phyloP scores from a whole-genome alignment of 2,888 invertebrate species.

The Acanthosepion pharaonis region DNA sequence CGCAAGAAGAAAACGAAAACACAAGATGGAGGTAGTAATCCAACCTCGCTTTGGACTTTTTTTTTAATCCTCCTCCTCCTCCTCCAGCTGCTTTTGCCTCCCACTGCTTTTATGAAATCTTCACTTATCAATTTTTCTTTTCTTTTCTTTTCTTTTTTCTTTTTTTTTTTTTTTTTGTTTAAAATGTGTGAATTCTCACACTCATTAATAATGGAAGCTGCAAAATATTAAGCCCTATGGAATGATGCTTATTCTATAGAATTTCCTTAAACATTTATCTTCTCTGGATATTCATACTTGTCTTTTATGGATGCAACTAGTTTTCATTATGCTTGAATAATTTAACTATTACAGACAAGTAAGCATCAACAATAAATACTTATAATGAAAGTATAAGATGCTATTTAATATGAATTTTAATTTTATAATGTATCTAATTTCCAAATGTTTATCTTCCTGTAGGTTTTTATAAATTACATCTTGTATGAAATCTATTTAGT shows the following conservation, averaged over 20 bases:
- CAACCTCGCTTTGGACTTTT: slow-evolving; percentile 46
- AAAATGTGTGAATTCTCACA: background rate
- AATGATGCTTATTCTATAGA: background rate
- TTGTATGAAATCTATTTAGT: background rate
- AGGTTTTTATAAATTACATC: background rate
- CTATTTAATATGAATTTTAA: background rate
- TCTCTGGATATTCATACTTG: background rate
- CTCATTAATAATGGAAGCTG: background rate
- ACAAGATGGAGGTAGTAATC: slow-evolving; percentile 48
- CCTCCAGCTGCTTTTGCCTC: slow-evolving; percentile 47
- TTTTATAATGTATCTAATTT: background rate
- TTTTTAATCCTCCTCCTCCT: background rate
- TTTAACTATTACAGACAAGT: background rate
- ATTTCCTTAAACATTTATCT: background rate
- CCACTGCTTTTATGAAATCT: slow-evolving; percentile 45
- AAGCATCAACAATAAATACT: background rate
- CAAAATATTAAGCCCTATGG: background rate
- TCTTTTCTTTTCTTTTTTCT: background rate
- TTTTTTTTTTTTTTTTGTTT: background rate
- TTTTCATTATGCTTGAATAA: too few species aligned
- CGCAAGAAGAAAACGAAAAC: slow-evolving; percentile 68
- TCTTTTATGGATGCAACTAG: background rate
- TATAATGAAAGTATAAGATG: background rate
- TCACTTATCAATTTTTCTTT: background rate
- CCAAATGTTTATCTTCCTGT: background rate